phyloP scores from a whole-genome alignment of 2,797 vertebrate genomes.

The Lacerta agilis region DNA sequence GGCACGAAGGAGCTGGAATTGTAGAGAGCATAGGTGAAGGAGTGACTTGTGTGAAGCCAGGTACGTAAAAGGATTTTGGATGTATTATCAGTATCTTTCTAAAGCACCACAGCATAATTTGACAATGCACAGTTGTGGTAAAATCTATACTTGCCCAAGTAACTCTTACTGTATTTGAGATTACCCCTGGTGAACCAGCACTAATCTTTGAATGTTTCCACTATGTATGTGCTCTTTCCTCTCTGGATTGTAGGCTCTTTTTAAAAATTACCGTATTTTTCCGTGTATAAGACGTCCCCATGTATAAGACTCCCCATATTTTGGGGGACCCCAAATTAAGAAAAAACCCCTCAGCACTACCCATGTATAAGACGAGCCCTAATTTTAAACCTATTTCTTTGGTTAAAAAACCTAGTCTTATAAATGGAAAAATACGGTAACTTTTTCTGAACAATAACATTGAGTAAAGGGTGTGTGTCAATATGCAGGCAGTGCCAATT shows the following conservation, averaged over 20 bases:
- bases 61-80: constrained; percentile 65
- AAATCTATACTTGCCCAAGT: not conserved
- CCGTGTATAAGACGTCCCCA: too few species aligned
- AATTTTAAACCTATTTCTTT: too few species aligned
- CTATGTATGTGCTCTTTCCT: not conserved
- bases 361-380: too few species aligned
- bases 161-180: not conserved
- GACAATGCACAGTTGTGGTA: not conserved
- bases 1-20: constrained; percentile 90
- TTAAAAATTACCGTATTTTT: too few species aligned
- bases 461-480: not conserved
- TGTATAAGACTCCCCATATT: too few species aligned
- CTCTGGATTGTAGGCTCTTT: not conserved
- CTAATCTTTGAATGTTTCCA: not conserved
- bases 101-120: not conserved
- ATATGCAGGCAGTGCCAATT: not conserved
- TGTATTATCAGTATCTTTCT: not conserved
- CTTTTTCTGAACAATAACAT: not conserved
- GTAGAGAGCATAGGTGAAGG: constrained; percentile 92
- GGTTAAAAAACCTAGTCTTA: too few species aligned
- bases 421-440: too few species aligned
- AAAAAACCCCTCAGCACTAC: too few species aligned
- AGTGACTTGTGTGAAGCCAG: constrained; percentile 89
- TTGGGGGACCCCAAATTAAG: too few species aligned
- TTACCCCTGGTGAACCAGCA: not conserved